Evolutionary conservation across 1,140 invertebrate species (phyloP), one percentile per base, ranked within the genome.

Genomic region (Vollenhovia emeryi): DNA sequence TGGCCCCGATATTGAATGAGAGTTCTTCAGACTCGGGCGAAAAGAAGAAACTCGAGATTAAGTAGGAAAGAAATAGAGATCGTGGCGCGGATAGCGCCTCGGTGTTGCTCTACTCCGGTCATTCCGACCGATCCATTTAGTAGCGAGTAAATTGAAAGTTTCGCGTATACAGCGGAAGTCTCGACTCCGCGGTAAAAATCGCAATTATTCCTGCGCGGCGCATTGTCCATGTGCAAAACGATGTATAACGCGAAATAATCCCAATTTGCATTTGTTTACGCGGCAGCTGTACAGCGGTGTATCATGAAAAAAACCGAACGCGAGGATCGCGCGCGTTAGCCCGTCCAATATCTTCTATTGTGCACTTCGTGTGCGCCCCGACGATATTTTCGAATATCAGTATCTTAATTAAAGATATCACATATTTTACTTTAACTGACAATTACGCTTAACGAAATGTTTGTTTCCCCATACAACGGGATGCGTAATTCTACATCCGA

Each of bases 351-450:
- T 21, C n/a, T 36, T 18, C 7, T 45, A 76, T 78, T 50, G 59
- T 78, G 13, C 18, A 33, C 40, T 33, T 33, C 24, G 4, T 78
- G 8, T 52, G 21, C n/a, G 3, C 27, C 18, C 60, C 13, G n/a
- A n/a, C 48, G 36, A 69, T 43, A 40, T 71, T 71, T 43, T 24
- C 6, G 18, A 79, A 79, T 64, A 79, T 79, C 75, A 71, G 57
- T 71, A 71, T 30, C 33, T 71, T 57, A 71, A 80, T 80, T 80
- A 80, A 69, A 55, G 36, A 21, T 71, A 80, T 80, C 50, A 5
- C 8, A 45, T 57, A 80, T 71, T 71, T 55, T 71, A 71, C 13
- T 82, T 43, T 59, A 57, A 52, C 33, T 57, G 50, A 73, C 66
- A 57, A 82, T 73, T 33, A 59, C 15, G 15, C 45, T 82, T 59